Evolutionary conservation across 2,888 invertebrate species (phyloP).

Genomic region (Aphidoletes aphidimyza): DNA sequence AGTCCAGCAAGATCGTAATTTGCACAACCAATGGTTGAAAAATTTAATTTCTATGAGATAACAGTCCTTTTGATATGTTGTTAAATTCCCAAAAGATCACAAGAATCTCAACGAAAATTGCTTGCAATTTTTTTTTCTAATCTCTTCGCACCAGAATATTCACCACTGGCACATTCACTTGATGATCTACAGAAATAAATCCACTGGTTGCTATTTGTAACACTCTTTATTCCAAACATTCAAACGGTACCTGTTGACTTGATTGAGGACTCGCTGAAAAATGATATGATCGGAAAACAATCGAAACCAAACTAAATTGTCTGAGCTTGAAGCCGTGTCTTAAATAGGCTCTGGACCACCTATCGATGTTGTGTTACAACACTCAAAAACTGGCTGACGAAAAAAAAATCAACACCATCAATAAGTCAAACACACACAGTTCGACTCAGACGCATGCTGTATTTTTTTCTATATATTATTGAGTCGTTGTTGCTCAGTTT

Average conservation of each 20-base stretch:
- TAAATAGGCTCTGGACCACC: constrained; percentile 21
- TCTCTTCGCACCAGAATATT: no score
- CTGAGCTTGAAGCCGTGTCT: neutral
- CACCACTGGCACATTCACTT: no score
- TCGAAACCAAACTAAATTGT: constrained; percentile 40
- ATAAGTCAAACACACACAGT: neutral
- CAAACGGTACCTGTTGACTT: neutral
- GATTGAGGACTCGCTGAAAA: neutral
- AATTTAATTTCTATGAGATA: no score
- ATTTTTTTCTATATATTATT: neutral
- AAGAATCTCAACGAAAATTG: no score
- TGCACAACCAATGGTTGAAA: no score
- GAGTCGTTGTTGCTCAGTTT: neutral
- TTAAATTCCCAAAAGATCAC: no score
- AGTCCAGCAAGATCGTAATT: no score
- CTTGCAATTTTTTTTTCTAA: no score
- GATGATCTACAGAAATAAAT: no score
- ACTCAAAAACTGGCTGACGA: constrained; percentile 23
- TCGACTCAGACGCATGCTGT: neutral
- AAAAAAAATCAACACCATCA: neutral
- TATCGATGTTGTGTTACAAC: constrained; percentile 4
- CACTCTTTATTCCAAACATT: no score
- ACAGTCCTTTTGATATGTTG: no score
- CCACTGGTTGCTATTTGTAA: no score
- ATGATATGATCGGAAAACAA: constrained; percentile 27